Conservation (phyloP, 2,113 vertebrate genomes). For the Psittacus erithacus region DNA sequence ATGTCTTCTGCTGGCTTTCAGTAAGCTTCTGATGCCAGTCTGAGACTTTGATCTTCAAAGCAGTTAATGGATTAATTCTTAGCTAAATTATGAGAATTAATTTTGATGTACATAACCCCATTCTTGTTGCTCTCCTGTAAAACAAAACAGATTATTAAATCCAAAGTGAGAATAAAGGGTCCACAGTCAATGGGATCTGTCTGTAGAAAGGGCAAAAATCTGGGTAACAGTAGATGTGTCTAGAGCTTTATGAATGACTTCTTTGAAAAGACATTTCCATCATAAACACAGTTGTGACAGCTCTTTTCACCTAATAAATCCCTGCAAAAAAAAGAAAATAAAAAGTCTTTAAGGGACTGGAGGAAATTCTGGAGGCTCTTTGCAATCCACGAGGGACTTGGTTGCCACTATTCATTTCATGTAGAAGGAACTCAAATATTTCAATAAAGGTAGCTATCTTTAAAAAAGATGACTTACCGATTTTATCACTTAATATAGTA, state of each 20-base stretch:
- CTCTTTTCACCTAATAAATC: slow-evolving; percentile 41
- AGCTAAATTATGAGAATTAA: background rate
- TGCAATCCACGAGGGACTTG: background rate
- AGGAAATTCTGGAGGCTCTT: slow-evolving; percentile 19
- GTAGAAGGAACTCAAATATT: slow-evolving; percentile 13
- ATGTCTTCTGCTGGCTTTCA: background rate
- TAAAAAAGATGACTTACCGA: background rate
- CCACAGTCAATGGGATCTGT: background rate
- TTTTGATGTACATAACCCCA: background rate
- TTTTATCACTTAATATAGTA: slow-evolving; percentile 12
- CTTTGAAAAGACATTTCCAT: slow-evolving; percentile 27
- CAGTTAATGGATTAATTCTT: slow-evolving; percentile 3
- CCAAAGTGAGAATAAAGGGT: background rate
- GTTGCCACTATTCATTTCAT: slow-evolving; percentile 35
- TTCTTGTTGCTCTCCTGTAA: background rate
- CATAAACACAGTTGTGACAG: slow-evolving; percentile 19
- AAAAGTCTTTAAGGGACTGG: background rate
- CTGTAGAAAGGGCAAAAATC: background rate
- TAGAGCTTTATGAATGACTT: background rate
- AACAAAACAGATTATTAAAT: background rate
- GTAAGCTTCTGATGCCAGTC: background rate
- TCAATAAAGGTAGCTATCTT: background rate
- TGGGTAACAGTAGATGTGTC: background rate
- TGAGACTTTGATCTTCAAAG: background rate
- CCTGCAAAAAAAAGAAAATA: background rate